Base-by-base conservation (phyloP, 2,888 invertebrate species). In the Linnaemya tessellans region DNA sequence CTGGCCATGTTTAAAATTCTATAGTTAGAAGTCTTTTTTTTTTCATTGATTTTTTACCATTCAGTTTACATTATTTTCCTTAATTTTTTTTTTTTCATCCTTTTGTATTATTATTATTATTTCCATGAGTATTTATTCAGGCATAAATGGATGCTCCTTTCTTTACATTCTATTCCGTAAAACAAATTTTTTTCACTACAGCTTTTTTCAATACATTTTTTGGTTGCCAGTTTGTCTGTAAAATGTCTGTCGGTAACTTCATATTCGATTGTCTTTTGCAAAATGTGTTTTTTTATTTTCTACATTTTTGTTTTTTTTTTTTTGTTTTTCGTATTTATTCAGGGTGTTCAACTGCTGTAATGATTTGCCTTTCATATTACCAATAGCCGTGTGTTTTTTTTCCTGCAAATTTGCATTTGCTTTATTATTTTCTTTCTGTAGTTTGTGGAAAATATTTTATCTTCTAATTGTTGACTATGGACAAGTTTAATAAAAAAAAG, bases 341-440 rank as follows among this genome's bases (percentile, higher is more conserved):
- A 62, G 80, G 70, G 75, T 84, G 80, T 84, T 84, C 80, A 84
- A 84, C 84, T 84, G 84, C 80, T 80, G 84, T 84, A 74, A 84
- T 84, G 80, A 84, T 84, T 84, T 80, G 80, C 54, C 35, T 80
- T 84, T 74, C 67, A 38, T 75, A 35, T 35, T 60, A n/a, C 67
- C 78, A 79, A 79, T 73, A 68, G 73, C 65, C 74, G 56, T 68
- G 62, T 58, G 25, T 38, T 62, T 73, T 51, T 73, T n/a, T 54
- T 30, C 18, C 65, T 56, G 22, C 20, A 30, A n/a, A 58, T 73
- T 81, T 78, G n/a, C 20, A 60, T 79, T 49, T 41, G 3, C 11
- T 56, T 62, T 46, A 46, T 46, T 67, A 35, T 46, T 22, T n/a
- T 73, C 74, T n/a, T 68, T 11, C 46, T 54, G 49, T 20, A 60